These are phyloP conservation scores for Rhagoletis pomonella DNA, from an alignment of 1,140 invertebrate genomes.

Conservation along the genomic window DNA sequence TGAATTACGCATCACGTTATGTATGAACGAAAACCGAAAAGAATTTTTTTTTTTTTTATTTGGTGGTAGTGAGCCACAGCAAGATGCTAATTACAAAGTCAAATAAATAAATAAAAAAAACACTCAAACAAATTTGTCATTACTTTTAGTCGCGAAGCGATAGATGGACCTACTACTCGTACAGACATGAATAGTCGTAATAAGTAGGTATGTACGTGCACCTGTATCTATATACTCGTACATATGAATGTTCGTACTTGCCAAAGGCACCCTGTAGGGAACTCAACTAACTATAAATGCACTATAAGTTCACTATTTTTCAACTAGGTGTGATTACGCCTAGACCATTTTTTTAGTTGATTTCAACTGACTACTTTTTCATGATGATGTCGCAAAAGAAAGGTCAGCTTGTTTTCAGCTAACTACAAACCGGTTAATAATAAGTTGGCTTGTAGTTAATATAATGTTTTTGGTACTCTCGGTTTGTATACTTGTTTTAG, in stretches of 20 bases:
- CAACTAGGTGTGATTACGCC: no score
- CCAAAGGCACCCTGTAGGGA: no score
- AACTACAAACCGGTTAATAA: no score
- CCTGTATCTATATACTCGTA: neutral
- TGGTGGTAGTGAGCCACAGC: neutral
- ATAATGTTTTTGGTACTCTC: no score
- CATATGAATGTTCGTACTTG: neutral
- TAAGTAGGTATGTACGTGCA: neutral
- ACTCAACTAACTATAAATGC: no score
- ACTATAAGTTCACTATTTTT: no score
- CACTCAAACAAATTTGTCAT: conserved; percentile 9
- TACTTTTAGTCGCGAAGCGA: conserved; percentile 4
- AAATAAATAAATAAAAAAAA: neutral
- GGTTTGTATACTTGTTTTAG: no score
- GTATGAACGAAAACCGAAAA: neutral
- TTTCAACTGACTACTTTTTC: no score
- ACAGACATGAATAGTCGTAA: neutral
- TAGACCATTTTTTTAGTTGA: no score
- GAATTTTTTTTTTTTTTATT: neutral
- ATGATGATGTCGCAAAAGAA: no score
- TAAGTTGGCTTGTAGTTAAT: no score
- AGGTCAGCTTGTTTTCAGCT: no score
- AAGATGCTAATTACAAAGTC: conserved; percentile 24
- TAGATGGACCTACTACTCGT: neutral
- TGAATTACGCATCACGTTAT: neutral